A percentile compares a stretch with the other conserved stretches of the same genome.
These are phyloP conservation scores for Menidia beryllina DNA, from an alignment of 2,113 vertebrate species.

Conservation along the genomic window DNA sequence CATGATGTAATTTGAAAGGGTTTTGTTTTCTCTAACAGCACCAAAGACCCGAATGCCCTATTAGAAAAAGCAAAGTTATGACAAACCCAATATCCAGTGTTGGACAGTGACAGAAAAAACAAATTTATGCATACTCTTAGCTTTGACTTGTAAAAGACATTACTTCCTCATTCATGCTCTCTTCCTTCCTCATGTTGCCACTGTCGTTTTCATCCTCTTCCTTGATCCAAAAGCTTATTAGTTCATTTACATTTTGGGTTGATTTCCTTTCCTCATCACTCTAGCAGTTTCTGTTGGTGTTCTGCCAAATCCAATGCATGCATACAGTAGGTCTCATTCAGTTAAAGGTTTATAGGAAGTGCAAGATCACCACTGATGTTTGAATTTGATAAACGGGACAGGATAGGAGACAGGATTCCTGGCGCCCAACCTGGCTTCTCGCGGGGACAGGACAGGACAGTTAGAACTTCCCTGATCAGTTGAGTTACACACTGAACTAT, in stretches of 20 bases:
- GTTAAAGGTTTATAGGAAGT: slow-evolving; percentile 46
- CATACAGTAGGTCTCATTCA: slow-evolving; percentile 10
- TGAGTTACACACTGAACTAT: neutral
- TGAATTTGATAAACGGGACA: slow-evolving; percentile 52
- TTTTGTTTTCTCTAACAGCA: slow-evolving; percentile 39
- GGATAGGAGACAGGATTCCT: slow-evolving; percentile 44
- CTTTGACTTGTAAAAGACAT: slow-evolving; percentile 29
- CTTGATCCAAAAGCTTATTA: slow-evolving; percentile 35
- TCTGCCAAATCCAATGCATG: slow-evolving; percentile 39
- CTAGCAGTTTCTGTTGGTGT: slow-evolving; percentile 47
- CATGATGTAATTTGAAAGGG: slow-evolving; percentile 65
- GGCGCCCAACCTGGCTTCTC: slow-evolving; percentile 29
- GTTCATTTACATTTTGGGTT: slow-evolving; percentile 32
- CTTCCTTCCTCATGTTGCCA: slow-evolving; percentile 34
- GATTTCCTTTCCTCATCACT: slow-evolving; percentile 18
- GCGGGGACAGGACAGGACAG: slow-evolving; percentile 15
- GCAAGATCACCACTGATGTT: slow-evolving; percentile 37
- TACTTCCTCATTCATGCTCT: slow-evolving; percentile 46
- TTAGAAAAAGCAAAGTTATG: slow-evolving; percentile 52
- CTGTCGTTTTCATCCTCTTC: slow-evolving; percentile 18
- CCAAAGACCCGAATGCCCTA: slow-evolving; percentile 25
- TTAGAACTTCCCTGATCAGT: neutral
- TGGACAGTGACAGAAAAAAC: slow-evolving; percentile 18
- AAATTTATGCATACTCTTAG: neutral
- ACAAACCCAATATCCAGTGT: slow-evolving; percentile 14